These are phyloP conservation scores for Paratilapia polleni DNA, from an alignment of 2,113 vertebrate genomes.

Conservation along the genomic window DNA sequence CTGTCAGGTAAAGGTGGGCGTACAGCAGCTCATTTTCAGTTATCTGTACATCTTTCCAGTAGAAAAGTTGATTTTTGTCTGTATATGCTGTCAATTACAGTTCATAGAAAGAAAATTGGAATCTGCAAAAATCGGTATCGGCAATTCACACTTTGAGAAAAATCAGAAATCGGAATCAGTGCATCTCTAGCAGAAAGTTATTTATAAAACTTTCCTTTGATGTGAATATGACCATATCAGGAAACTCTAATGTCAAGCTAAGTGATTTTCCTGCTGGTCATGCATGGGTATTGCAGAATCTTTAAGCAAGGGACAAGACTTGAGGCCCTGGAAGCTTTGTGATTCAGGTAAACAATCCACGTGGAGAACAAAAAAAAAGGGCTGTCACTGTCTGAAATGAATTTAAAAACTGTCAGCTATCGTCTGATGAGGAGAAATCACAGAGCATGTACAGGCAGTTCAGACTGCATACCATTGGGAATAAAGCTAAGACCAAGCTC, in stretches of 20 bases:
- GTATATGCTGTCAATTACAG: too few species aligned
- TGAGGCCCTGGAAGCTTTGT: neutral
- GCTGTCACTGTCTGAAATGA: neutral
- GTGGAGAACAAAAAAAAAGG: neutral
- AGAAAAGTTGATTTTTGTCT: too few species aligned
- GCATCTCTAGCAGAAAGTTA: too few species aligned
- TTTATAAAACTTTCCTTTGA: neutral
- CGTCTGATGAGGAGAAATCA: neutral
- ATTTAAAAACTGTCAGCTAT: neutral
- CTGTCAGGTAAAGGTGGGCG: too few species aligned
- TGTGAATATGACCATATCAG: neutral
- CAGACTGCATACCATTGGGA: neutral
- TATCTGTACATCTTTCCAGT: too few species aligned
- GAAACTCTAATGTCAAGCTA: neutral
- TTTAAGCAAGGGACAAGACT: neutral
- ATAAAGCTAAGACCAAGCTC: neutral
- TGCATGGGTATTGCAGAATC: neutral
- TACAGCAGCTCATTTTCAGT: too few species aligned
- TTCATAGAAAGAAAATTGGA: too few species aligned
- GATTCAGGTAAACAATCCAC: neutral
- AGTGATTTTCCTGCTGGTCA: neutral
- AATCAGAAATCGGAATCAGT: too few species aligned
- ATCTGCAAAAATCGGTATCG: too few species aligned
- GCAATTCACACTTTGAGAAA: too few species aligned
- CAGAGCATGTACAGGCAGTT: neutral